These are phyloP conservation scores for Chaenogobius annularis DNA, from an alignment of 2,113 vertebrate species.

Conservation along the genomic window DNA sequence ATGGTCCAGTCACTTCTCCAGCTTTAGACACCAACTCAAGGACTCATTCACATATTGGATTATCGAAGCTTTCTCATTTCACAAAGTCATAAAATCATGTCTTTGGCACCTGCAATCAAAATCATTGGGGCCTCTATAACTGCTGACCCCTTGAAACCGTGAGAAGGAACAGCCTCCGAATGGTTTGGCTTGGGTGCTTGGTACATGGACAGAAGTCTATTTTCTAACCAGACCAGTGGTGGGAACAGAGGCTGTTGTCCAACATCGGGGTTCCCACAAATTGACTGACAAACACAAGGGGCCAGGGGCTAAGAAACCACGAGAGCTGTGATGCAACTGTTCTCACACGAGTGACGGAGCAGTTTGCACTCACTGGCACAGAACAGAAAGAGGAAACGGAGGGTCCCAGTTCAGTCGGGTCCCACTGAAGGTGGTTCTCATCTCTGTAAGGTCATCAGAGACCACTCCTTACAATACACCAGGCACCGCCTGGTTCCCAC, in stretches of 20 bases:
- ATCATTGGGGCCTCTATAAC: slow-evolving; percentile 67
- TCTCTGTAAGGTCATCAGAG: slow-evolving; percentile 63
- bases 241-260: slow-evolving; percentile 76
- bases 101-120: slow-evolving; percentile 76
- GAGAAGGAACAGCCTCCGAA: slow-evolving; percentile 68
- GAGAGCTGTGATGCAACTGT: slow-evolving; percentile 73
- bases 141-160: slow-evolving; percentile 60
- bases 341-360: slow-evolving; percentile 69
- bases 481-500: slow-evolving; percentile 65
- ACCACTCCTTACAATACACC: slow-evolving; percentile 46
- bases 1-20: neutral
- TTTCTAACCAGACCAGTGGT: slow-evolving; percentile 77
- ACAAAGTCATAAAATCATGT: slow-evolving; percentile 67
- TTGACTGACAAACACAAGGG: slow-evolving; percentile 70
- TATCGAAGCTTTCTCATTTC: slow-evolving; percentile 67
- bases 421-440: slow-evolving; percentile 74
- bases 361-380: slow-evolving; percentile 31
- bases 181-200: slow-evolving; percentile 65
- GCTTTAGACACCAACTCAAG: neutral
- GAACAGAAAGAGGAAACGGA: slow-evolving; percentile 27
- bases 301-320: slow-evolving; percentile 71
- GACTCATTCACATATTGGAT: slow-evolving; percentile 12
- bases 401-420: slow-evolving; percentile 45
- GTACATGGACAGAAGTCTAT: slow-evolving; percentile 69
- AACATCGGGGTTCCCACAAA: slow-evolving; percentile 82